phyloP scores from a whole-genome alignment of 2,113 vertebrate genomes.

The Macrotus californicus region DNA sequence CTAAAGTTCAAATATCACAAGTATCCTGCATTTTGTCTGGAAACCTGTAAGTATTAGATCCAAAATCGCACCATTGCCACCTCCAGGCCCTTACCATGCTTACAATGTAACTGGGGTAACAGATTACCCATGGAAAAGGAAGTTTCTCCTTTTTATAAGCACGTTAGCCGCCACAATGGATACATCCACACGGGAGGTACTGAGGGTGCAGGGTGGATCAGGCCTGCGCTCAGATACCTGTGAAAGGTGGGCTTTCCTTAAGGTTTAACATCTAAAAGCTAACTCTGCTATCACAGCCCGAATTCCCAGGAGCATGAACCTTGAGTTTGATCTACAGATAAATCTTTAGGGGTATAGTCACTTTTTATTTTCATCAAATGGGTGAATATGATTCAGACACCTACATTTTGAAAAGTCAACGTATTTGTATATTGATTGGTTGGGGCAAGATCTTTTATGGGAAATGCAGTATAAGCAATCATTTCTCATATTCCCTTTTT shows the following conservation, averaged over 20 bases:
- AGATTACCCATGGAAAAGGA: neutral
- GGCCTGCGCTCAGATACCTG: neutral
- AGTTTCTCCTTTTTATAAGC: neutral
- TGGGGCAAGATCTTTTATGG: neutral
- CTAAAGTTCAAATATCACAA: neutral
- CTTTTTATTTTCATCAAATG: neutral
- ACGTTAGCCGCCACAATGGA: neutral
- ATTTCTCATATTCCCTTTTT: neutral
- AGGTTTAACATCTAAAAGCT: neutral
- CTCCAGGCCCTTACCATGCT: neutral
- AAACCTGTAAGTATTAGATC: neutral
- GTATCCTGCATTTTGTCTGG: neutral
- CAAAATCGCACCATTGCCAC: neutral
- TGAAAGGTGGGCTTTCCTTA: neutral
- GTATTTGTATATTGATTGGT: neutral
- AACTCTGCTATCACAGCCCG: neutral
- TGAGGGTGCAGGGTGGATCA: too few relatives aligned
- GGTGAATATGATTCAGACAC: neutral
- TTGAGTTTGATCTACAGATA: neutral
- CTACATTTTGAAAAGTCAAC: constrained; percentile 1
- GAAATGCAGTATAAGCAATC: neutral
- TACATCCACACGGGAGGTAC: neutral
- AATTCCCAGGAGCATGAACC: neutral
- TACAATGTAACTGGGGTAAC: neutral
- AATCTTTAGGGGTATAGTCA: neutral